Base-by-base conservation (phyloP, 2,888 invertebrate species). In the Protodeltote pygarga region DNA sequence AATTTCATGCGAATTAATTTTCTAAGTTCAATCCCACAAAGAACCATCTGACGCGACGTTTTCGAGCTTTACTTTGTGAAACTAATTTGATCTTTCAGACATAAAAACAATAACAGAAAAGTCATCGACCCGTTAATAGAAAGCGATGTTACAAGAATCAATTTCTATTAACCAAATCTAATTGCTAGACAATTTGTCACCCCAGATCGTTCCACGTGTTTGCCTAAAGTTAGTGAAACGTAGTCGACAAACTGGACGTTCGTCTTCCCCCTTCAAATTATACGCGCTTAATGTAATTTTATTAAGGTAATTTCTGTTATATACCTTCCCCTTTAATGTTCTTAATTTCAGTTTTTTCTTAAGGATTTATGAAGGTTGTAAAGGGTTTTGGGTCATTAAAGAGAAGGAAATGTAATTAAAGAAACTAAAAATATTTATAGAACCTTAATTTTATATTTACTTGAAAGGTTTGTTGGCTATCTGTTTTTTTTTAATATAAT, bases 221-320 rank as follows among this genome's bases (percentile, higher is more conserved):
- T 68, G 65, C 67, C 37, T 67, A 69, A 68, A 66, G 67, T 71
- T 65, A 59, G 39, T 21, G 49, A 59, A 40, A 55, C 72, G 70
- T 75, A 76, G 65, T 62, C 73, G 73, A 63, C 73, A 60, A 75
- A 64, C 67, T 45, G 59, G 44, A 61, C 61, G 54, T 48, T 55
- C 60, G 59, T 66, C 68, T 59, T 71, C 71, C 60, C 66, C 68
- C 71, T 59, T 68, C 62, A 75, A 79, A 79, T 81, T 73, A 77
- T 77, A 65, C 68, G 57, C 57, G 55, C 71, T 66, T 71, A 67
- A 77, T 71, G 73, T 75, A 71, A 76, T 78, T 82, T 83, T 81
- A 79, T 81, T 71, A 73, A 63, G 65, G 77, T 63, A 73, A 69
- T 81, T 75, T 50, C 54, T 78, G 75, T 77, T 34, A 63, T 52